phyloP scores from a whole-genome alignment of 2,888 invertebrate species.

The Drosophila pegasa region DNA sequence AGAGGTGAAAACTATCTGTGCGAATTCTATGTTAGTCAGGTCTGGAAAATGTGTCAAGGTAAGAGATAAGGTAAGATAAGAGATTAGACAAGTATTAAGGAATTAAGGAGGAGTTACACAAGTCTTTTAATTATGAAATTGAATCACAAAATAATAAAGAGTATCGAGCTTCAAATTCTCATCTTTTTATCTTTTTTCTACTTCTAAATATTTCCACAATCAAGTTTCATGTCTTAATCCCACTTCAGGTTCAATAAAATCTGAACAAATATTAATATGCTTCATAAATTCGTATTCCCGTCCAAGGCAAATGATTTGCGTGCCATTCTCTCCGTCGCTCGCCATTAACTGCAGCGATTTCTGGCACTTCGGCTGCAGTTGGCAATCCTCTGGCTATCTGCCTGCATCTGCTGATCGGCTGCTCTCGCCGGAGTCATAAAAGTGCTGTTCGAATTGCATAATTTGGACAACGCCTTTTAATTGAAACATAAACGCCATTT shows the following conservation, averaged over 20 bases:
- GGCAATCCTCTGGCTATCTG: background rate
- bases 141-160: too few relatives aligned
- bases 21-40: too few relatives aligned
- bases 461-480: slow-evolving; percentile 62
- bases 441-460: slow-evolving; percentile 44
- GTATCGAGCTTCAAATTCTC: too few relatives aligned
- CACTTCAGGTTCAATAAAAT: background rate
- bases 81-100: too few relatives aligned
- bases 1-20: slow-evolving; percentile 7
- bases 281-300: background rate
- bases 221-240: background rate
- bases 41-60: too few relatives aligned
- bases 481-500: slow-evolving; percentile 75
- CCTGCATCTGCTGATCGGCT: background rate
- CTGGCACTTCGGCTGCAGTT: slow-evolving; percentile 4
- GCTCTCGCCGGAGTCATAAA: slow-evolving; percentile 25
- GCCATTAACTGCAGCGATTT: background rate
- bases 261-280: background rate
- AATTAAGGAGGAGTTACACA: too few relatives aligned
- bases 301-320: background rate
- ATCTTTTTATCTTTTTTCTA: too few relatives aligned
- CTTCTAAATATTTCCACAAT: too few relatives aligned
- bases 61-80: too few relatives aligned
- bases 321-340: background rate
- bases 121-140: too few relatives aligned